phyloP scores from a whole-genome alignment of 1,140 invertebrate species.

The Drosophila sechellia region DNA sequence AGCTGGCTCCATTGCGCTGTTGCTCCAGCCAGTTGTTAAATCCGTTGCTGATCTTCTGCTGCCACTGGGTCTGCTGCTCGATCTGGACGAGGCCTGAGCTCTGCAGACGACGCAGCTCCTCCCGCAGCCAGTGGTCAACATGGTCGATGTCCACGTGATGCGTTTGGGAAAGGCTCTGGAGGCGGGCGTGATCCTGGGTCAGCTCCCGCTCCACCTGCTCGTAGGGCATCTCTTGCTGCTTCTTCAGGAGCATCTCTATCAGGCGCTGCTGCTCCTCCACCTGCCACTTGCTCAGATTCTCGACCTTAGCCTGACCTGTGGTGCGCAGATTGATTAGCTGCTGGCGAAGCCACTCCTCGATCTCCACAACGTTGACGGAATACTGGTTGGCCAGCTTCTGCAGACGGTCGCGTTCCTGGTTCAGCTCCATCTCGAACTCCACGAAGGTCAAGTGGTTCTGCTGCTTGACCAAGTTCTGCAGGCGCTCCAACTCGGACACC shows the following conservation, averaged over 20 bases:
- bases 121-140: constrained; percentile 76
- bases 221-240: constrained; percentile 67
- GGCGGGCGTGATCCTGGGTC: constrained; percentile 55
- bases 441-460: constrained; percentile 76
- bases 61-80: constrained; percentile 74
- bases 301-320: constrained; percentile 69
- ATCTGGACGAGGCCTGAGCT: constrained; percentile 71
- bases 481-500: constrained; percentile 61
- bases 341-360: constrained; percentile 75
- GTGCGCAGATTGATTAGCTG: constrained; percentile 74
- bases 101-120: constrained; percentile 68
- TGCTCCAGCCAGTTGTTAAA: constrained; percentile 70
- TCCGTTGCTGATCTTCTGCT: constrained; percentile 64
- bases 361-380: constrained; percentile 72
- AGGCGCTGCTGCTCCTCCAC: constrained; percentile 71
- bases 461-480: constrained; percentile 67
- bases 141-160: constrained; percentile 74
- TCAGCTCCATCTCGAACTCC: constrained; percentile 74
- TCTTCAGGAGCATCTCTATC: constrained; percentile 70
- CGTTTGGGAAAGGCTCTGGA: constrained; percentile 66
- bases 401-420: constrained; percentile 65
- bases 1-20: constrained; percentile 64
- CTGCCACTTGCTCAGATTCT: constrained; percentile 76
- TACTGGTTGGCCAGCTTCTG: constrained; percentile 74
- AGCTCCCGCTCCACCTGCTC: constrained; percentile 71